phyloP scores from a whole-genome alignment of 1,140 invertebrate genomes.

The Monochamus saltuarius region DNA sequence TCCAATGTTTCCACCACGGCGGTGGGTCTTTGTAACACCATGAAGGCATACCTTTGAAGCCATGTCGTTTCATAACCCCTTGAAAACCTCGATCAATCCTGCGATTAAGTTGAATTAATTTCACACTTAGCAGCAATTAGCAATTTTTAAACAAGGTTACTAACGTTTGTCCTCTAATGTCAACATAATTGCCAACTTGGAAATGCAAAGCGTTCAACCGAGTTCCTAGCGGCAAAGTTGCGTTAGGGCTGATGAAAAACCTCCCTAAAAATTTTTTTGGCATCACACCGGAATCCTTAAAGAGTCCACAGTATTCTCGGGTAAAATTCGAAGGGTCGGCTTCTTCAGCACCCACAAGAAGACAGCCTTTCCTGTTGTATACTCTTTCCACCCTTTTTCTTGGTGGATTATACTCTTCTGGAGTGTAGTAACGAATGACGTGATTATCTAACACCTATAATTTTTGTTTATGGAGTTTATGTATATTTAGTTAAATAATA shows the following conservation, averaged over 20 bases:
- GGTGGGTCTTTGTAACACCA: slow-evolving; percentile 93
- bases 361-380: slow-evolving; percentile 62
- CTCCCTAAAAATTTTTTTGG: slow-evolving; percentile 82
- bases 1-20: slow-evolving; percentile 88
- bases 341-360: slow-evolving; percentile 88
- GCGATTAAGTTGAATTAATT: slow-evolving; percentile 33
- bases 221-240: slow-evolving; percentile 85
- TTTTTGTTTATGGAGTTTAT: not conserved
- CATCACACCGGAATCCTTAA: slow-evolving; percentile 81
- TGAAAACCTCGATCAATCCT: slow-evolving; percentile 95
- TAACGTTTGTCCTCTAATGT: slow-evolving; percentile 91
- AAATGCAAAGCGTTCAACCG: slow-evolving; percentile 88
- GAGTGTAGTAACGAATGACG: slow-evolving; percentile 88
- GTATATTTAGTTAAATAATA: slow-evolving; percentile 2
- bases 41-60: slow-evolving; percentile 91
- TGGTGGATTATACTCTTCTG: slow-evolving; percentile 71
- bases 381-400: slow-evolving; percentile 51
- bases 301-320: slow-evolving; percentile 86
- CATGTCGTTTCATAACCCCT: slow-evolving; percentile 96
- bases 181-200: slow-evolving; percentile 86
- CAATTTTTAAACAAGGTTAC: slow-evolving; percentile 40
- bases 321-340: slow-evolving; percentile 84
- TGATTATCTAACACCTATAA: slow-evolving; percentile 90
- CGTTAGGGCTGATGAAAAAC: slow-evolving; percentile 85
- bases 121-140: too few relatives aligned